Conservation (phyloP, 2,113 vertebrate species). For the Gymnorhina tibicen region DNA sequence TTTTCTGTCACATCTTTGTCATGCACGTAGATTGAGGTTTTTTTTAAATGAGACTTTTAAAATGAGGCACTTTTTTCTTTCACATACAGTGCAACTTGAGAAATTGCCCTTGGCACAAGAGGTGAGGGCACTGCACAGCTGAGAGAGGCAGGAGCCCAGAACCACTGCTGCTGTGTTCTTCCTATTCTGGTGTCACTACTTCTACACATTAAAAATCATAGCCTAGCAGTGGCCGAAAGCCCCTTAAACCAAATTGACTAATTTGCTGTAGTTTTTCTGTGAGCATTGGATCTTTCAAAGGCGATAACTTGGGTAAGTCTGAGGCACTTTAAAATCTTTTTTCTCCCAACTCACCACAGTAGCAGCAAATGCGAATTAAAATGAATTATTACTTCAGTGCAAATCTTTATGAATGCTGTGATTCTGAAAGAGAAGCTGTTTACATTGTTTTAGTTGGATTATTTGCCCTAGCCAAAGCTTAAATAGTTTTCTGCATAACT, state of each 20-base stretch:
- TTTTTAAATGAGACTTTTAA: background rate
- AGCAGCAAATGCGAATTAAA: background rate
- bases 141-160: background rate
- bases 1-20: background rate
- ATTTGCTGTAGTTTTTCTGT: background rate
- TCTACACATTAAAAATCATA: background rate
- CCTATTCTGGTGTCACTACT: fast-evolving
- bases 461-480: background rate
- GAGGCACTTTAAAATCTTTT: background rate
- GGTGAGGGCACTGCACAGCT: background rate
- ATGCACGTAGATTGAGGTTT: background rate
- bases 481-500: background rate
- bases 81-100: background rate
- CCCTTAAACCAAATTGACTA: background rate
- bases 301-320: fast-evolving
- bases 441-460: background rate
- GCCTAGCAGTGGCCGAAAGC: background rate
- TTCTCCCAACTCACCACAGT: background rate
- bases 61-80: background rate
- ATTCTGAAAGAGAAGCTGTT: background rate
- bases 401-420: background rate
- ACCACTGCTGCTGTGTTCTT: background rate
- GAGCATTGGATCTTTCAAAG: background rate
- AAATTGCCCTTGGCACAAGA: background rate
- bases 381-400: background rate